Base-by-base conservation (phyloP, 2,888 invertebrate species). In the Mesopsocus fuscifrons region DNA sequence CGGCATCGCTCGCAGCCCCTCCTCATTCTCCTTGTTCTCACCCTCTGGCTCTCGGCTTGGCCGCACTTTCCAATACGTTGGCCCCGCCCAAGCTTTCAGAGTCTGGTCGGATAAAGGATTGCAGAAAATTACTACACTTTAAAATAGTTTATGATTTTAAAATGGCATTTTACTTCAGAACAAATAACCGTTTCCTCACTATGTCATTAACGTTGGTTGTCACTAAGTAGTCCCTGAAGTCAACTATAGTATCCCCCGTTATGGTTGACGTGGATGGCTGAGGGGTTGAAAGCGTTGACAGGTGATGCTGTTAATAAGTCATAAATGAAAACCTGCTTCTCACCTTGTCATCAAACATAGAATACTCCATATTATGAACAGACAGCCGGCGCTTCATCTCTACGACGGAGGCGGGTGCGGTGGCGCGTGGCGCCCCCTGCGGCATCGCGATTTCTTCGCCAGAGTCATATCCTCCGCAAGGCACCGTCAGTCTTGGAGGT, bases 11-110 rank as follows among this genome's bases (percentile, higher is more conserved):
- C 21, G 8, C 6, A 9, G 13, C 3, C 18, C 6, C 15, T 20
- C 38, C 20, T 38, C 38, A 21, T 38, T 38, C 11, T 38, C 38
- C 21, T 38, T 38, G 18, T 38, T 17, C 11, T 38, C 38, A 6
- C 9, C 33, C 3, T 9, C 21, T 18, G 13, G 20, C 5, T 6
- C 21, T 11, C 21, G 15, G 3, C 17, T 17, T 21, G 38, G 38
- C 3, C 38, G 38, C 3, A 38, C 38, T 18, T 38, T 38, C 38
- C 38, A 38, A 20, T 38, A 38, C 4, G 38, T 38, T 6, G 38
- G 38, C 21, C 38, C 38, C 3, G 38, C 38, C 38, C 38, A 38
- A 17, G 38, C 6, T 38, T 38, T 38, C 15, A 38, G 20, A n/a
- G n/a, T n/a, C n/a, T n/a, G n/a, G n/a, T n/a, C n/a, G n/a, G n/a